Percentiles rank a stretch among this genome's conserved stretches.
Conservation (phyloP, 2,113 vertebrate species). For the Neodontobutis hainanensis region DNA sequence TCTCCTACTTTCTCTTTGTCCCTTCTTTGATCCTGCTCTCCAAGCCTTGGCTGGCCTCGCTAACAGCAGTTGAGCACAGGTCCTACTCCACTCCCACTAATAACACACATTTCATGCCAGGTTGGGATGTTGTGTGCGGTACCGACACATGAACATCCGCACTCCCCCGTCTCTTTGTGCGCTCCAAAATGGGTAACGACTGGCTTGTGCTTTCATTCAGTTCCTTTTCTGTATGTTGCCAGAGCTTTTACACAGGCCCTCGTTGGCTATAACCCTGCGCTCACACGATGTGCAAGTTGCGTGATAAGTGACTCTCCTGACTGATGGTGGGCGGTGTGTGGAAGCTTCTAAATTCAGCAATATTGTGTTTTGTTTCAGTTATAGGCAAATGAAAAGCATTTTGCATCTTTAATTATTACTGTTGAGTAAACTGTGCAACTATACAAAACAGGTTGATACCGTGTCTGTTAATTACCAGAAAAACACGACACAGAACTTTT, state of each 20-base stretch:
- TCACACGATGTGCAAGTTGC: conserved; percentile 35
- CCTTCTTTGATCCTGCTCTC: conserved; percentile 75
- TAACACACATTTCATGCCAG: conserved; percentile 62
- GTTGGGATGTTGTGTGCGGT: conserved; percentile 44
- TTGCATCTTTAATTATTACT: background rate
- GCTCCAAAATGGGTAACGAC: conserved; percentile 56
- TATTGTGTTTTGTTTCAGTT: conserved; percentile 4
- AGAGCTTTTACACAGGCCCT: conserved; percentile 41
- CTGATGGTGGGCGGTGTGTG: conserved; percentile 43
- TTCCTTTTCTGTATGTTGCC: conserved; percentile 47
- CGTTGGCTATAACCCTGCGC: conserved; percentile 42
- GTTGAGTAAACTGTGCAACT: background rate
- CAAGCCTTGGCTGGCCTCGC: conserved; percentile 71
- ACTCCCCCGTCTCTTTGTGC: conserved; percentile 45
- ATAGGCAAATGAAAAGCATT: background rate
- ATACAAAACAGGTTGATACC: too few relatives aligned
- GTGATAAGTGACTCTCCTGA: conserved; percentile 39
- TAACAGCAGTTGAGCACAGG: conserved; percentile 76
- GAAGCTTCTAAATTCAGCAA: conserved; percentile 13
- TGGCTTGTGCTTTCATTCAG: conserved; percentile 52
- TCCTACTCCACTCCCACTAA: conserved; percentile 75
- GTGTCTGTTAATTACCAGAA: too few relatives aligned
- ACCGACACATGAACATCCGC: conserved; percentile 19
- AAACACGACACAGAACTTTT: too few relatives aligned
- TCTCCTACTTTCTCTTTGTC: conserved; percentile 75